Conservation (phyloP, 2,113 vertebrate species). For the Monopterus albus region DNA sequence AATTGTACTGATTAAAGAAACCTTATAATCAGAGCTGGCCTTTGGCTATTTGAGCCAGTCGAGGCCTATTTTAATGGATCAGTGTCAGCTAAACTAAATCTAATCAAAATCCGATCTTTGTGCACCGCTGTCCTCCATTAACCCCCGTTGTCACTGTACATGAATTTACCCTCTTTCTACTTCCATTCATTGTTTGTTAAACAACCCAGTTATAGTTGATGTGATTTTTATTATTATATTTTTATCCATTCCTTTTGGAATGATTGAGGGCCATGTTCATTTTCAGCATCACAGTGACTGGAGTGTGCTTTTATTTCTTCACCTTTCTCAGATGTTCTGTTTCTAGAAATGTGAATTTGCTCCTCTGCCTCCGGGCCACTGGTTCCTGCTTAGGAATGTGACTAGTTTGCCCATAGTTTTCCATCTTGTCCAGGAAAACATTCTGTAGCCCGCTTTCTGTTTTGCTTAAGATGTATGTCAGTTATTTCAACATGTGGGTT, state of each 20-base stretch:
- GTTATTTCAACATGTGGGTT: conserved; percentile 41
- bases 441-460: neutral
- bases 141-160: too few species aligned
- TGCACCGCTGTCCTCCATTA: too few species aligned
- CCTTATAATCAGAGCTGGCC: too few species aligned
- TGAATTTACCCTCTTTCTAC: too few species aligned
- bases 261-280: neutral
- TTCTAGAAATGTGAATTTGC: neutral
- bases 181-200: neutral
- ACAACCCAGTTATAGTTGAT: too few species aligned
- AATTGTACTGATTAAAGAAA: too few species aligned
- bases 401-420: neutral
- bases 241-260: too few species aligned
- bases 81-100: too few species aligned
- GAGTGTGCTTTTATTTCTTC: neutral
- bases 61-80: too few species aligned
- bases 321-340: neutral
- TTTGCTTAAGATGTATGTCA: neutral
- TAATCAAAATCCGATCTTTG: too few species aligned
- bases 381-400: neutral
- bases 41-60: too few species aligned
- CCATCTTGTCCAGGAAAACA: neutral
- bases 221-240: neutral
- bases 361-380: neutral
- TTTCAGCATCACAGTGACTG: neutral